Percentiles rank a stretch among this genome's conserved stretches.
Evolutionary conservation across 1,140 invertebrate genomes (phyloP).

Genomic region (Conus betulinus): DNA sequence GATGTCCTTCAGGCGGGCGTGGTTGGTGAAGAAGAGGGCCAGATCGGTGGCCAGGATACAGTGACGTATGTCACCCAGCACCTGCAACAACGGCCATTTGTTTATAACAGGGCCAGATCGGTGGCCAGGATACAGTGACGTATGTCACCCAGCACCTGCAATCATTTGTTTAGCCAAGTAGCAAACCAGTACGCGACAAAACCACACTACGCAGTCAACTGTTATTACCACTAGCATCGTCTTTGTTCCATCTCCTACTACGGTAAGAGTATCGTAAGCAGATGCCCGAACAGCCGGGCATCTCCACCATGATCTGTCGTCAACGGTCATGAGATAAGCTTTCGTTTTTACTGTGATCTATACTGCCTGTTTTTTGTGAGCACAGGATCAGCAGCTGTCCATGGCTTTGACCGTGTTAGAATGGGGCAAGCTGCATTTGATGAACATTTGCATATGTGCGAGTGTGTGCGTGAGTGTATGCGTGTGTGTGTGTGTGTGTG

Average conservation of each 20-base stretch:
- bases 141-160: slow-evolving; percentile 82
- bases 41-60: slow-evolving; percentile 91
- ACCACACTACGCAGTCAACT: too few relatives aligned
- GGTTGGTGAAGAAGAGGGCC: slow-evolving; percentile 87
- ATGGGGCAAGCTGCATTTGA: too few relatives aligned
- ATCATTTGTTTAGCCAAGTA: not conserved
- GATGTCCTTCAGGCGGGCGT: slow-evolving; percentile 81
- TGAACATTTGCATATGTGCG: not conserved
- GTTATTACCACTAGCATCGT: too few relatives aligned
- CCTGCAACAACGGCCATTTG: slow-evolving; percentile 59
- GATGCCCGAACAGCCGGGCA: too few relatives aligned
- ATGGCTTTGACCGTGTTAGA: too few relatives aligned
- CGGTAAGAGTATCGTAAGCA: too few relatives aligned
- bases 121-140: slow-evolving; percentile 90
- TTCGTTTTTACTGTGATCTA: too few relatives aligned
- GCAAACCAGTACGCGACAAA: not conserved
- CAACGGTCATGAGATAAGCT: too few relatives aligned
- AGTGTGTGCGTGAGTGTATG: not conserved
- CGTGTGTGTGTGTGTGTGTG: slow-evolving; percentile 6
- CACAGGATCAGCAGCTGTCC: too few relatives aligned
- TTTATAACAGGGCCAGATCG: slow-evolving; percentile 82
- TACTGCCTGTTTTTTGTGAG: too few relatives aligned
- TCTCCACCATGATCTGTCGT: too few relatives aligned
- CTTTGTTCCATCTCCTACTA: too few relatives aligned
- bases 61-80: slow-evolving; percentile 85